Conservation (phyloP, 1,140 invertebrate species). For the Hypothenemus hampei region DNA sequence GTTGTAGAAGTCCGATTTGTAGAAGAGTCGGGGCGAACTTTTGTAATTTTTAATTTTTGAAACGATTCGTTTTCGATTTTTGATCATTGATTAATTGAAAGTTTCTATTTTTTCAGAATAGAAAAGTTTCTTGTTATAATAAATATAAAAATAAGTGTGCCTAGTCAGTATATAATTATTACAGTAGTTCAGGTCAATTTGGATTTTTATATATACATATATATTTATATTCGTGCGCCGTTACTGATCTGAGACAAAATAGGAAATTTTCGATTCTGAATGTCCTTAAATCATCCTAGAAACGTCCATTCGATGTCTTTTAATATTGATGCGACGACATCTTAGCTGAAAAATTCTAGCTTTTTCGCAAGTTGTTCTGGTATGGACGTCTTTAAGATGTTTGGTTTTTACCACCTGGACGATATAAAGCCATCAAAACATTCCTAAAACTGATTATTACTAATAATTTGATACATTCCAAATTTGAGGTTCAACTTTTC, state of each 20-base stretch:
- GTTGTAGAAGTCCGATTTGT: constrained; percentile 35
- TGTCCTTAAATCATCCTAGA: too few relatives aligned
- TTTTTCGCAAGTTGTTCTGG: not conserved
- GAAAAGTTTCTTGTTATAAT: constrained; percentile 48
- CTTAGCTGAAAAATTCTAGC: constrained; percentile 12
- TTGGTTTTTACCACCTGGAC: too few relatives aligned
- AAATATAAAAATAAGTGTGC: constrained; percentile 48
- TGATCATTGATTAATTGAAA: constrained; percentile 45
- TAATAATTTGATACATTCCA: constrained; percentile 4
- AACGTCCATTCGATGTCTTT: too few relatives aligned
- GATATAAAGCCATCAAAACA: not conserved
- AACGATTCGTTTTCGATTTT: constrained; percentile 31
- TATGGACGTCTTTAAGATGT: too few relatives aligned
- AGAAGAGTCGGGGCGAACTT: constrained; percentile 30
- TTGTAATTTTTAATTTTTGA: constrained; percentile 34
- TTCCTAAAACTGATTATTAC: too few relatives aligned
- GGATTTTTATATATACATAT: constrained; percentile 12
- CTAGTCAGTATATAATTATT: too few relatives aligned
- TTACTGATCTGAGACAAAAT: too few relatives aligned
- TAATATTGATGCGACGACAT: too few relatives aligned
- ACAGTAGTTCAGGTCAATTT: constrained; percentile 49
- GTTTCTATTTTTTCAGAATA: constrained; percentile 49
- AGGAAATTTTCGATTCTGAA: too few relatives aligned
- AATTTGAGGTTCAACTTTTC: not conserved
- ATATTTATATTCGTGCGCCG: too few relatives aligned